Conservation (phyloP, 2,797 vertebrate species). For the Poeciliopsis presidionis region DNA sequence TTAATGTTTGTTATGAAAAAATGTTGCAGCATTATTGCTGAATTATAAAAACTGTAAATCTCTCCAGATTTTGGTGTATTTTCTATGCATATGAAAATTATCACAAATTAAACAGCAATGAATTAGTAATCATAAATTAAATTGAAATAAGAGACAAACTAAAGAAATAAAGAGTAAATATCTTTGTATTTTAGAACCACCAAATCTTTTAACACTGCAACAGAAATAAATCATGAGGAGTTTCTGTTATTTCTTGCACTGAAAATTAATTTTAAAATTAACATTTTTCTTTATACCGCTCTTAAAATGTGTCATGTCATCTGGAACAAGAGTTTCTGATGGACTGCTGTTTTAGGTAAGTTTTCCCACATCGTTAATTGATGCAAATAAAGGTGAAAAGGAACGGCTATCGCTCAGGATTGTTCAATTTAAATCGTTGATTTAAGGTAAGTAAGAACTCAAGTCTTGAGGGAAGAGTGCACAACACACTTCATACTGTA, state of each 20-base stretch:
- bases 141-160: no score
- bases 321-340: background rate
- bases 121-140: background rate
- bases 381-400: background rate
- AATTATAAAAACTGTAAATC: slow-evolving; percentile 10
- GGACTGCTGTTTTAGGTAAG: background rate
- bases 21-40: slow-evolving; percentile 67
- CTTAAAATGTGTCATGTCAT: background rate
- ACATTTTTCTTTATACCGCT: background rate
- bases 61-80: background rate
- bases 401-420: background rate
- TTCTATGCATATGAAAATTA: background rate
- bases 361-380: background rate
- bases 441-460: background rate
- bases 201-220: background rate
- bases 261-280: background rate
- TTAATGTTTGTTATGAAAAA: background rate
- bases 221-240: background rate
- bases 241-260: background rate
- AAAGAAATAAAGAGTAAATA: no score
- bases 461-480: background rate
- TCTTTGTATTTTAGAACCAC: no score
- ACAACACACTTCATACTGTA: background rate
- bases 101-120: background rate
- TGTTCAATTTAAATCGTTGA: background rate